Evolutionary conservation across 30 jellyfish, hydroid and myxozoan genomes (phyloP), one percentile per base, ranked within the genome.

Genomic region (Turritopsis dohrnii): DNA sequence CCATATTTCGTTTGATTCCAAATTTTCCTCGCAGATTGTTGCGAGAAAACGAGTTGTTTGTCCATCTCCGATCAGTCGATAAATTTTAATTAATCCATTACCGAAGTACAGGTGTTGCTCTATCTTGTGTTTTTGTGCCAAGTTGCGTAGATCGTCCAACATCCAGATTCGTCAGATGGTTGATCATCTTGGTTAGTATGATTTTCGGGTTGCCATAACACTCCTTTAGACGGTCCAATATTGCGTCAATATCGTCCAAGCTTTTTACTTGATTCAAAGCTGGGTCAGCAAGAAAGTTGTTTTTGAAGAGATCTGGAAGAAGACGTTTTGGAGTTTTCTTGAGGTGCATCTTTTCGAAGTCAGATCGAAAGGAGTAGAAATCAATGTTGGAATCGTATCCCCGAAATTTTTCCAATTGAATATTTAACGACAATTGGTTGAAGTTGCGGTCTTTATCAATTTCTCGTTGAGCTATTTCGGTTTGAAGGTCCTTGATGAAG

Each of bases 31-130:
- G 27, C 79, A 21, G n/a, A 71, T 71, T 29, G 18, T 71, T 8
- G 79, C 27, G 41, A 71, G 27, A 29, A 29, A 71, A 21, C 79
- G 23, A 21, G 79, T 21, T 71, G 27, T 29, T 71, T 16, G 23
- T 29, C 41, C 79, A 71, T 71, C 79, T 21, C 79, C 79, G 27
- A 71, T 29, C 79, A 71, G 27, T 21, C 79, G 27, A 71, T 41
- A 71, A 41, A 71, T 71, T 71, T 8, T 29, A 21, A 21, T 29
- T 21, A 71, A 41, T 41, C n/a, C 79, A 21, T 71, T 41, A 71
- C 79, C 79, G 27, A 71, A 71, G 27, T 71, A 71, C 79, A 71
- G 27, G 79, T 71, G 79, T 41, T 71, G 18, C 79, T 71, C 79
- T n/a, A n/a, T n/a, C n/a, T n/a, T n/a, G n/a, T n/a, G n/a, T n/a